Percentiles rank a stretch among this genome's conserved stretches.
These are phyloP conservation scores for Procapra przewalskii DNA, from an alignment of 2,113 vertebrate genomes.

Conservation along the genomic window DNA sequence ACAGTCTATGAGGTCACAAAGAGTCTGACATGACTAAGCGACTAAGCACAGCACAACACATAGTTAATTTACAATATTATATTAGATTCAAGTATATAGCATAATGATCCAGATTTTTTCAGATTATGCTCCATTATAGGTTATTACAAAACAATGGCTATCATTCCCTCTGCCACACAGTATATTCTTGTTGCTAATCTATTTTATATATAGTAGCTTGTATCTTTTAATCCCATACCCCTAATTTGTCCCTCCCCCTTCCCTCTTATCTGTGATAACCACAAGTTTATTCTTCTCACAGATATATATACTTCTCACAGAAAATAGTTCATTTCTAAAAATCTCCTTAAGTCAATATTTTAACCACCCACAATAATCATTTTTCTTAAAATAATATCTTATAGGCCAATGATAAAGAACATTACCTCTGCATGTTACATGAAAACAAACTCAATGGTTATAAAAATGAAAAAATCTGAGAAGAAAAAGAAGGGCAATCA, in stretches of 20 bases:
- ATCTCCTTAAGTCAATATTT: background rate
- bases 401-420: background rate
- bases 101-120: background rate
- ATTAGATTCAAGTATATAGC: background rate
- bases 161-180: background rate
- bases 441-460: background rate
- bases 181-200: background rate
- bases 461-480: background rate
- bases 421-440: background rate
- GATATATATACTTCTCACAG: background rate
- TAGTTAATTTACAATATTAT: background rate
- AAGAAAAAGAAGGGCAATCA: background rate
- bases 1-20: background rate
- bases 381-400: background rate
- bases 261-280: background rate
- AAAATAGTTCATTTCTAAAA: background rate
- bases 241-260: background rate
- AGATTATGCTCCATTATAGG: background rate
- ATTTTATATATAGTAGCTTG: background rate
- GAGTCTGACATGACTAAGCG: background rate
- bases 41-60: background rate
- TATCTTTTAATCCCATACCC: background rate
- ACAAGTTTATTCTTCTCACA: background rate
- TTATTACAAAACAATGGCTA: background rate
- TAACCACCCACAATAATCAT: background rate